Percentiles rank a stretch among this genome's conserved stretches.
These are phyloP conservation scores for Meganola albula DNA, from an alignment of 2,888 invertebrate genomes.

Conservation along the genomic window DNA sequence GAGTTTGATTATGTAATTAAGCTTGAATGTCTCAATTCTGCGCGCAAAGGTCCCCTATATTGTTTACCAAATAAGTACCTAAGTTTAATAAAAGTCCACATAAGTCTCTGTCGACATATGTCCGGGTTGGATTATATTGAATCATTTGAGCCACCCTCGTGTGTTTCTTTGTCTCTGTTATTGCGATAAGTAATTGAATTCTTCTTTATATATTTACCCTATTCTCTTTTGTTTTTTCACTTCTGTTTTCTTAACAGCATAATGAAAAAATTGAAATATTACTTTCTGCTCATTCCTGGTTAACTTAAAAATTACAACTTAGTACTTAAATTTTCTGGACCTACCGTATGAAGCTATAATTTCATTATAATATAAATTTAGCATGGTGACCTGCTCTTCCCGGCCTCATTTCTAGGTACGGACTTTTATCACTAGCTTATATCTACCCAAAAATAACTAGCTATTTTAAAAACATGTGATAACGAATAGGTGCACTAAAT, in stretches of 20 bases:
- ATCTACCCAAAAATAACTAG: too few species aligned
- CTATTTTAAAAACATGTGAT: too few species aligned
- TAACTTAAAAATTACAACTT: too few species aligned
- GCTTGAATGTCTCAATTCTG: conserved; percentile 27
- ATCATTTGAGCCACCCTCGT: conserved; percentile 49
- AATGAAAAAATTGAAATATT: too few species aligned
- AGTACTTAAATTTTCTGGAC: too few species aligned
- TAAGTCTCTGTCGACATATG: conserved; percentile 58
- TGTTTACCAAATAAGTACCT: conserved; percentile 54
- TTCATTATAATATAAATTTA: too few species aligned
- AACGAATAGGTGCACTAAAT: too few species aligned
- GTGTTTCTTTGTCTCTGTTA: conserved; percentile 32
- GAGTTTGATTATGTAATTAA: conserved; percentile 22
- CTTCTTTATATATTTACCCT: conserved; percentile 19
- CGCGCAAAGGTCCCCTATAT: conserved; percentile 29
- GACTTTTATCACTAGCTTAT: too few species aligned
- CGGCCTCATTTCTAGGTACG: too few species aligned
- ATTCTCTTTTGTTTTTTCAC: conserved; percentile 12
- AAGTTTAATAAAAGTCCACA: conserved; percentile 60
- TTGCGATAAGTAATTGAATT: conserved; percentile 35
- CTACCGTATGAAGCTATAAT: too few species aligned
- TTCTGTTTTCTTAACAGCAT: conserved; percentile 14
- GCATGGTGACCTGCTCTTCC: too few species aligned
- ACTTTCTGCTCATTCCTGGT: too few species aligned
- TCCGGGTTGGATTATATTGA: conserved; percentile 58